phyloP scores from a whole-genome alignment of 2,113 vertebrate genomes.

The Patagioenas fasciata region DNA sequence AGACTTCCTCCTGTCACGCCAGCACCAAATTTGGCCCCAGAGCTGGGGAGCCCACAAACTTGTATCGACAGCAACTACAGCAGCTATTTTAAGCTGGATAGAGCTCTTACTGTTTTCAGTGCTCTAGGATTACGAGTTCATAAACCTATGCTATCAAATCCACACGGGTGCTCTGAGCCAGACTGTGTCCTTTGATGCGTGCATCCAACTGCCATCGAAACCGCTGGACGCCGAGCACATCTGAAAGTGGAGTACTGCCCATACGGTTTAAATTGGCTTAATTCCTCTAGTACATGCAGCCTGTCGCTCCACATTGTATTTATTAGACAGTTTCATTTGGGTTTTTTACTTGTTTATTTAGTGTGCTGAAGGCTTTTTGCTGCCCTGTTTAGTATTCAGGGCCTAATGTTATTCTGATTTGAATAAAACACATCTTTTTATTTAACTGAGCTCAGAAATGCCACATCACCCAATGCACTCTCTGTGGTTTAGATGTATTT shows the following conservation, averaged over 20 bases:
- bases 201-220: constrained; percentile 11
- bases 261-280: constrained; percentile 56
- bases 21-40: constrained; percentile 41
- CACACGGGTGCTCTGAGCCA: neutral
- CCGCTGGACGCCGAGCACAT: neutral
- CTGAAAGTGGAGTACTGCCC: constrained; percentile 37
- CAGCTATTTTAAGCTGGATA: constrained; percentile 45
- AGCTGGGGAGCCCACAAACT: neutral
- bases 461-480: constrained; percentile 4
- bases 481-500: constrained; percentile 21
- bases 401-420: constrained; percentile 35
- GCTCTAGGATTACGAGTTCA: constrained; percentile 45
- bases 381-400: constrained; percentile 51
- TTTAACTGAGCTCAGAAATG: constrained; percentile 44
- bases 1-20: constrained; percentile 20
- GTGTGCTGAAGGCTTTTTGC: constrained; percentile 47
- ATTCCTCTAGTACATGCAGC: constrained; percentile 59
- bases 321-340: constrained; percentile 62
- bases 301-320: constrained; percentile 49
- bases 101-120: constrained; percentile 4
- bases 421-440: constrained; percentile 45
- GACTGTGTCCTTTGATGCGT: neutral
- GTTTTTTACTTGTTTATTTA: constrained; percentile 51
- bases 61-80: neutral
- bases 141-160: constrained; percentile 49